Base-by-base conservation (phyloP, 2,888 invertebrate genomes). In the Kryphioiulus occultus region DNA sequence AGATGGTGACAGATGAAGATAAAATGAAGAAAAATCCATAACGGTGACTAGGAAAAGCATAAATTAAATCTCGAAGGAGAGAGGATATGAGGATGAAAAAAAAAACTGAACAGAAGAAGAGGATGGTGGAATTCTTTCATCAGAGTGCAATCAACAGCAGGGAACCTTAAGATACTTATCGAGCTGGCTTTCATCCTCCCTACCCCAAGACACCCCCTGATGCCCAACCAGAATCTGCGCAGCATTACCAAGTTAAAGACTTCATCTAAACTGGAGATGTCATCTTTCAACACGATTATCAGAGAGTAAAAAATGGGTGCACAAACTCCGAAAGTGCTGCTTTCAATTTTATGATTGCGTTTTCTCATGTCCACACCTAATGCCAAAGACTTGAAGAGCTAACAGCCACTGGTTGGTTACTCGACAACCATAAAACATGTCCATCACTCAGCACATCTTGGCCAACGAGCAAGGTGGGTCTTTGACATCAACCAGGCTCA, bases 1-100 rank as follows among this genome's bases (percentile, higher is more conserved):
- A 68, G 68, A 68, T 68, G 68, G 68, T 68, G 68, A 68, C 68
- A 68, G 68, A 68, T 68, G 68, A 68, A 68, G 68, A 68, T 68
- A 68, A 68, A 68, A 68, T 68, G 68, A 68, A 68, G 68, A 68
- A n/a, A 68, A 68, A 68, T 68, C 68, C 68, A 68, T 68, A 68
- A 22, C 68, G 68, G 68, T 68, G 68, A 26, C 68, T 68, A 68
- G 1, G 68, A 22, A 9, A 68, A 68, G 68, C 68, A 68, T 68
- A 68, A 68, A 68, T 68, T 68, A 68, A 68, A 68, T 68, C 68
- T 26, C 68, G 26, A 68, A 68, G 68, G 68, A 68, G 68, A 2
- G 68, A 22, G 68, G 68, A 68, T 22, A 68, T 68, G 68, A 68
- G 26, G 22, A 26, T n/a, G n/a, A 26, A 68, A 10, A 26, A 68